Evolutionary conservation across 2,888 invertebrate species (phyloP).

Genomic region (Lasioglossum pauxillum): DNA sequence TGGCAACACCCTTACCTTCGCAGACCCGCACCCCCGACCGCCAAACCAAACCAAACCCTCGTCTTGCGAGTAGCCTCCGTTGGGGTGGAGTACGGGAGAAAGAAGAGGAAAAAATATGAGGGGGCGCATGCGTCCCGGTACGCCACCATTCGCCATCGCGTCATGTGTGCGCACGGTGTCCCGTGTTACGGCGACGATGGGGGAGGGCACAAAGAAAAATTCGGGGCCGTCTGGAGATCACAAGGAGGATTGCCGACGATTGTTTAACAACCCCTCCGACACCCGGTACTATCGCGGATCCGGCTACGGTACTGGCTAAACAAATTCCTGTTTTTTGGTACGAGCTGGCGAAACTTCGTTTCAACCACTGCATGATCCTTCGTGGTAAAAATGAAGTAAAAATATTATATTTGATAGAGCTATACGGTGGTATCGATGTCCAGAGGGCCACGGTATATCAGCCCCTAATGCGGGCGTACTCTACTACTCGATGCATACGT

Average conservation of each 20-base stretch:
- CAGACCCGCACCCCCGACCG: slow-evolving; percentile 72
- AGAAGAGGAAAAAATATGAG: slow-evolving; percentile 67
- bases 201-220: slow-evolving; percentile 69
- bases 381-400: neutral
- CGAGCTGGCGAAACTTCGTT: neutral
- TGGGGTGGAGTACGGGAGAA: slow-evolving; percentile 60
- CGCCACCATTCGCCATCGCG: slow-evolving; percentile 73
- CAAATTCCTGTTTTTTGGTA: neutral
- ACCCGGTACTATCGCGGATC: neutral
- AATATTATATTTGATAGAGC: neutral
- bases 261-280: slow-evolving; percentile 63
- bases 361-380: neutral
- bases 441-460: neutral
- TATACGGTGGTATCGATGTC: neutral
- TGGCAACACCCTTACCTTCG: slow-evolving; percentile 82
- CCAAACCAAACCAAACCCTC: slow-evolving; percentile 73
- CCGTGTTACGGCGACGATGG: slow-evolving; percentile 53
- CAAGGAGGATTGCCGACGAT: slow-evolving; percentile 55
- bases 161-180: slow-evolving; percentile 71
- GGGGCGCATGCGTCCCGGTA: slow-evolving; percentile 71
- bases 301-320: neutral
- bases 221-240: slow-evolving; percentile 62
- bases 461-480: neutral
- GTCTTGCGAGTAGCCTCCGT: slow-evolving; percentile 70
- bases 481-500: neutral